Conservation (phyloP, 2,888 invertebrate genomes). For the Dasysyrphus tricinctus region DNA sequence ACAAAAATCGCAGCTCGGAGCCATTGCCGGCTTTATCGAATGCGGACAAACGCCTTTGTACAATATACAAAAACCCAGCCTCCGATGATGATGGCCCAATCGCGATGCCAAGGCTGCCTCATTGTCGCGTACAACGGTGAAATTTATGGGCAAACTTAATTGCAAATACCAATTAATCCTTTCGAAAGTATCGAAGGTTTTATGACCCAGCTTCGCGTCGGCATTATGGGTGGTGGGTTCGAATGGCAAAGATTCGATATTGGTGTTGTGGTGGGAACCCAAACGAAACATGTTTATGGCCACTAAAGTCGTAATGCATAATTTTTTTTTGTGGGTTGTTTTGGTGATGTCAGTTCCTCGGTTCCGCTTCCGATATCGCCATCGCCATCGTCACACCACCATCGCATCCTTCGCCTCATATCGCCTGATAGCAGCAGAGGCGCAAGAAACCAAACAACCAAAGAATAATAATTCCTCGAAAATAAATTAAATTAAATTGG, state of each 20-base stretch:
- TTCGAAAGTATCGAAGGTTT: conserved; percentile 72
- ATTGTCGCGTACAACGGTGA: conserved; percentile 61
- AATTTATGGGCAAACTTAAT: conserved; percentile 73
- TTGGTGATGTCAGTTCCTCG: conserved; percentile 51
- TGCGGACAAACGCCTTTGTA: conserved; percentile 55
- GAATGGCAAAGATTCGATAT: background rate
- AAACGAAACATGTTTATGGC: conserved; percentile 66
- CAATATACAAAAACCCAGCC: conserved; percentile 24
- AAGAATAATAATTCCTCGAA: conserved; percentile 67
- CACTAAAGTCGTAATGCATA: conserved; percentile 73
- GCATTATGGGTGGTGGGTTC: background rate
- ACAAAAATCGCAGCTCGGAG: conserved; percentile 25
- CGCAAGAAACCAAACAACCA: conserved; percentile 44
- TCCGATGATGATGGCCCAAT: conserved; percentile 23
- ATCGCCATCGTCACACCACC: background rate
- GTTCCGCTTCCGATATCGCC: conserved; percentile 9
- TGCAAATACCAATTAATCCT: conserved; percentile 75
- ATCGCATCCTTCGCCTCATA: background rate
- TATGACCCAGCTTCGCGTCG: conserved; percentile 41
- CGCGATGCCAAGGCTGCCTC: conserved; percentile 62
- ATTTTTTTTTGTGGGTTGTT: conserved; percentile 64
- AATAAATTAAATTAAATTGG: conserved; percentile 71
- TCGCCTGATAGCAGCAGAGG: conserved; percentile 26
- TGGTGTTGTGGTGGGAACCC: conserved; percentile 12
- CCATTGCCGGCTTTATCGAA: conserved; percentile 52